Conservation (phyloP, 2,888 invertebrate species). For the Pyrgus malvae region DNA sequence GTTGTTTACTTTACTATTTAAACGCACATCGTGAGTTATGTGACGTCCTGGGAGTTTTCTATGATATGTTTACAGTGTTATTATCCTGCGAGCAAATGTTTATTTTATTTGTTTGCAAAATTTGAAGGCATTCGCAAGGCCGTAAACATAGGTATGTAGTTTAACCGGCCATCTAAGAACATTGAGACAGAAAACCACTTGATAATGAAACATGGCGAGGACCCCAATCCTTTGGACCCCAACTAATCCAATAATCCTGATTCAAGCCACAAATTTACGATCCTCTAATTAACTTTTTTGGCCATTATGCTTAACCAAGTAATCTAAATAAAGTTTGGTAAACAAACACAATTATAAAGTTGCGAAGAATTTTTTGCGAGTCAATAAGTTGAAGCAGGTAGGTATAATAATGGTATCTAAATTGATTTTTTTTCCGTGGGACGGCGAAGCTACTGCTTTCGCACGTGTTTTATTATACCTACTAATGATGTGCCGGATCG, state of each 20-base stretch:
- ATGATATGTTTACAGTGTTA: not conserved
- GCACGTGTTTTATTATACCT: slow-evolving; percentile 8
- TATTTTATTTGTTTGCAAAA: not conserved
- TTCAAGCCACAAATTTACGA: slow-evolving; percentile 10
- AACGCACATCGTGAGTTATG: slow-evolving; percentile 5
- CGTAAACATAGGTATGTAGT: not conserved
- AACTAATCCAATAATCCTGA: slow-evolving; percentile 18
- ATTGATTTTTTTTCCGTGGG: slow-evolving; percentile 26
- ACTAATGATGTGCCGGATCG: too few relatives aligned
- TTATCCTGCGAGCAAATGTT: not conserved
- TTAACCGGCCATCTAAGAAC: not conserved
- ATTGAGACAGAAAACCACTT: not conserved
- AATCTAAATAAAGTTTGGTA: slow-evolving; percentile 14
- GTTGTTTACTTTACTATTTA: slow-evolving; percentile 5
- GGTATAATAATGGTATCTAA: slow-evolving; percentile 29
- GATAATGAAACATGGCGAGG: not conserved
- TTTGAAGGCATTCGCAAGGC: not conserved
- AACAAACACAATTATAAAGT: slow-evolving; percentile 17
- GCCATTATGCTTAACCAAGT: slow-evolving; percentile 6
- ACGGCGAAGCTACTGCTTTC: slow-evolving; percentile 3
- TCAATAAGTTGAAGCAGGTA: slow-evolving; percentile 28
- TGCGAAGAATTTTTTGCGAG: slow-evolving; percentile 7
- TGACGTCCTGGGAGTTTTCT: slow-evolving; percentile 4
- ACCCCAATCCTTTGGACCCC: not conserved
- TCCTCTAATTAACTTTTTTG: slow-evolving; percentile 17